Evolutionary conservation across 2,888 invertebrate species (phyloP).

Genomic region (Drosophila colorata): DNA sequence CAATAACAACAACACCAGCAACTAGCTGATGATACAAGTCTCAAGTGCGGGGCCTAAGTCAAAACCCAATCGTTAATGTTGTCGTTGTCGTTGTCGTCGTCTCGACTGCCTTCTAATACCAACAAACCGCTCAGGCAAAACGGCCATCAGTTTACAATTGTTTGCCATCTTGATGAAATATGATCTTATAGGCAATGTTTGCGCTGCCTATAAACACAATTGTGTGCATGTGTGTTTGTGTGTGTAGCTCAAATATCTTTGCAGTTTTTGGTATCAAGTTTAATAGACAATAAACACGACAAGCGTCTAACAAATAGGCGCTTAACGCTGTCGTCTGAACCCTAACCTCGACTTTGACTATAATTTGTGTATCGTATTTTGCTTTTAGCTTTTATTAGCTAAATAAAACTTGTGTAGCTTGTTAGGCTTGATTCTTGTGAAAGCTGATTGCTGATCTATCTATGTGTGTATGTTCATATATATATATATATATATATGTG

Average conservation of each 20-base stretch:
- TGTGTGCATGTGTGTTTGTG: background rate
- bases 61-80: slow-evolving; percentile 11
- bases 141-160: slow-evolving; percentile 72
- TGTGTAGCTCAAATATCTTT: slow-evolving; percentile 25
- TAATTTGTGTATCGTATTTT: slow-evolving; percentile 15
- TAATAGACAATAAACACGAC: slow-evolving; percentile 58
- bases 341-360: slow-evolving; percentile 65
- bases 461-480: background rate
- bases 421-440: slow-evolving; percentile 63
- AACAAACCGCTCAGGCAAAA: slow-evolving; percentile 66
- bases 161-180: slow-evolving; percentile 64
- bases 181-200: slow-evolving; percentile 71
- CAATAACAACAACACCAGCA: slow-evolving; percentile 14
- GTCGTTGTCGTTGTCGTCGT: background rate
- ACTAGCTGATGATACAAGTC: slow-evolving; percentile 25
- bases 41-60: slow-evolving; percentile 31
- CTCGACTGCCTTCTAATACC: slow-evolving; percentile 61
- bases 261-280: slow-evolving; percentile 66
- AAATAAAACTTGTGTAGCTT: slow-evolving; percentile 46
- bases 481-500: background rate
- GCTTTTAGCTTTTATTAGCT: slow-evolving; percentile 12
- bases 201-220: slow-evolving; percentile 19
- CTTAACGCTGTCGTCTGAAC: slow-evolving; percentile 51
- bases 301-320: slow-evolving; percentile 43
- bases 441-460: slow-evolving; percentile 42